Conservation (phyloP, 2,888 invertebrate genomes). For the Zootermopsis nevadensis region DNA sequence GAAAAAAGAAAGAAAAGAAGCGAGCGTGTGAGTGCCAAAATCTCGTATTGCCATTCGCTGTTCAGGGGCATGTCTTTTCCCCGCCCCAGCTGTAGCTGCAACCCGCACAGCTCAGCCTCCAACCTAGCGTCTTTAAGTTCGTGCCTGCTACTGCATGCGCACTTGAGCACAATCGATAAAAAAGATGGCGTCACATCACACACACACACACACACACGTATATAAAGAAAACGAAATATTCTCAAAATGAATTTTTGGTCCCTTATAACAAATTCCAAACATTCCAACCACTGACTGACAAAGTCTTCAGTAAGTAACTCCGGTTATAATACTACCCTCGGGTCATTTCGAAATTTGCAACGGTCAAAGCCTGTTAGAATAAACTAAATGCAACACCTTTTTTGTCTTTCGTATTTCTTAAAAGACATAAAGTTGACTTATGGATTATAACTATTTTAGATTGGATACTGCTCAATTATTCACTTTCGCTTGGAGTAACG, state of each 20-base stretch:
- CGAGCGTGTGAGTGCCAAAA: background rate
- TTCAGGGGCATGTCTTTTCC: constrained; percentile 4
- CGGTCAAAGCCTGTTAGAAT: no score
- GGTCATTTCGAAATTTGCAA: no score
- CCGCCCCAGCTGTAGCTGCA: constrained; percentile 27
- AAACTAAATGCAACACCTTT: no score
- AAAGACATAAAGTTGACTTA: no score
- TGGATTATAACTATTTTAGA: no score
- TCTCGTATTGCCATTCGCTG: constrained; percentile 33
- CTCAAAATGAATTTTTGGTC: background rate
- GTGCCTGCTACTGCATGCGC: constrained; percentile 9
- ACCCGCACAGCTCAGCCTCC: constrained; percentile 25
- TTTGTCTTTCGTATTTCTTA: no score
- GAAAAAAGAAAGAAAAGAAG: background rate
- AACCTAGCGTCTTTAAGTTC: constrained; percentile 2
- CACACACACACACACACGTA: background rate
- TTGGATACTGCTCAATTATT: no score
- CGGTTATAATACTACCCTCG: no score
- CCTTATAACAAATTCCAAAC: background rate
- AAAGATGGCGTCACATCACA: constrained; percentile 31
- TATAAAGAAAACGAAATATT: background rate
- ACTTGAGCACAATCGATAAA: constrained; percentile 33
- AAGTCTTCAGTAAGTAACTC: no score
- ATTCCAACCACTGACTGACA: background rate
- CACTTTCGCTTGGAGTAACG: no score